Evolutionary conservation across 2,113 vertebrate genomes (phyloP).

Genomic region (Australoheros scitulus): DNA sequence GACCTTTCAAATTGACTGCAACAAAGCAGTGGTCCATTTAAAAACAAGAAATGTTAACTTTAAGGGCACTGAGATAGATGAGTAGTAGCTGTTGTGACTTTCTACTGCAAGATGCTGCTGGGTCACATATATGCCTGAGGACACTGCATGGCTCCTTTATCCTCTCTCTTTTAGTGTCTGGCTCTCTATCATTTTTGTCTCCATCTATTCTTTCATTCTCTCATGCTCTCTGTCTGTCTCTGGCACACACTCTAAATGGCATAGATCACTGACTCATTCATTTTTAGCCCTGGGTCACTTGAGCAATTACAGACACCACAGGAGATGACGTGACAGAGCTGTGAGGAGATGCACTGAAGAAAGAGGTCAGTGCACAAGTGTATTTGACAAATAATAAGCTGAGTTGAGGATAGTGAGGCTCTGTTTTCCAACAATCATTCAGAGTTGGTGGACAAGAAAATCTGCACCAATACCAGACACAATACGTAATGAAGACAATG

Average conservation of each 20-base stretch:
- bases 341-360: conserved; percentile 2
- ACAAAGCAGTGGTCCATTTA: background rate
- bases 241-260: conserved; percentile 15
- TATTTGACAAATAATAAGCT: conserved; percentile 38
- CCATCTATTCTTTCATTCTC: background rate
- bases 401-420: background rate
- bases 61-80: background rate
- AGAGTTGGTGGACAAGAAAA: background rate
- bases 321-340: conserved; percentile 34
- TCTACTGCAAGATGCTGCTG: conserved; percentile 6
- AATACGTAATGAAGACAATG: conserved; percentile 1
- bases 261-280: conserved; percentile 53
- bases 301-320: conserved; percentile 48
- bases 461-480: background rate
- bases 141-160: conserved; percentile 21
- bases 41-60: background rate
- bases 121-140: conserved; percentile 30
- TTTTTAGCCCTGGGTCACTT: conserved; percentile 38
- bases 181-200: conserved; percentile 17
- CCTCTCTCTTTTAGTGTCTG: background rate
- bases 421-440: background rate
- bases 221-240: background rate
- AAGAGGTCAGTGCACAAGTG: conserved; percentile 27
- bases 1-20: background rate
- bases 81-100: conserved; percentile 21